phyloP scores from a whole-genome alignment of 2,888 invertebrate species.

The Acleris holmiana region DNA sequence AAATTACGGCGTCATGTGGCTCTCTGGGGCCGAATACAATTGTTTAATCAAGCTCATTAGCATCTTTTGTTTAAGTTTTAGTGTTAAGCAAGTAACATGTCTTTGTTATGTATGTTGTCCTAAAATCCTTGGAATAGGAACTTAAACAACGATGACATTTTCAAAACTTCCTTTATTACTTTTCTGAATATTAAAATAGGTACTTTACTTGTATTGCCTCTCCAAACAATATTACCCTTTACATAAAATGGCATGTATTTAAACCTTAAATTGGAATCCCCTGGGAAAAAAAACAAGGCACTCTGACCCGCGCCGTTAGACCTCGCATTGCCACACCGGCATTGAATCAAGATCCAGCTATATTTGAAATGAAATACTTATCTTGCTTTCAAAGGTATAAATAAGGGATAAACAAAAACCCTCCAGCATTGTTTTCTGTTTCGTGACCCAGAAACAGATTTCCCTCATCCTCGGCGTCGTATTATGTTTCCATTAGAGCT shows the following conservation, averaged over 20 bases:
- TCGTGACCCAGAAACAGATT: conserved; percentile 64
- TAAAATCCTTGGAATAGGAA: too few relatives aligned
- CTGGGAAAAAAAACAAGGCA: conserved; percentile 5
- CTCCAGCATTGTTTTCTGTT: conserved; percentile 66
- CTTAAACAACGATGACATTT: too few relatives aligned
- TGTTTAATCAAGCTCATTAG: background rate
- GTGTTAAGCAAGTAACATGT: too few relatives aligned
- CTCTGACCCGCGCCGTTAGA: conserved; percentile 9
- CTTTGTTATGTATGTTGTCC: too few relatives aligned
- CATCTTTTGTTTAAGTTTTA: too few relatives aligned
- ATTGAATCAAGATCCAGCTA: conserved; percentile 27
- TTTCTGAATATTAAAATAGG: background rate
- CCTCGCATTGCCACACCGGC: conserved; percentile 2
- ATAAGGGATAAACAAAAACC: conserved; percentile 64
- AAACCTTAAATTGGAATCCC: conserved; percentile 2
- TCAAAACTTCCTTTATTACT: too few relatives aligned
- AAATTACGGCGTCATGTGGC: background rate
- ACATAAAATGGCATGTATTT: background rate
- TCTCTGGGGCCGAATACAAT: background rate
- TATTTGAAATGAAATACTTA: conserved; percentile 51
- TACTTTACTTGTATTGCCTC: conserved; percentile 4
- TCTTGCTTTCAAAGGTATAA: conserved; percentile 56
- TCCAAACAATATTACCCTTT: background rate
- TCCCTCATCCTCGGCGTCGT: conserved; percentile 56
- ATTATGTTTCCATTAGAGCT: conserved; percentile 74